Conservation (phyloP, 2,113 vertebrate genomes). For the Bos indicus region DNA sequence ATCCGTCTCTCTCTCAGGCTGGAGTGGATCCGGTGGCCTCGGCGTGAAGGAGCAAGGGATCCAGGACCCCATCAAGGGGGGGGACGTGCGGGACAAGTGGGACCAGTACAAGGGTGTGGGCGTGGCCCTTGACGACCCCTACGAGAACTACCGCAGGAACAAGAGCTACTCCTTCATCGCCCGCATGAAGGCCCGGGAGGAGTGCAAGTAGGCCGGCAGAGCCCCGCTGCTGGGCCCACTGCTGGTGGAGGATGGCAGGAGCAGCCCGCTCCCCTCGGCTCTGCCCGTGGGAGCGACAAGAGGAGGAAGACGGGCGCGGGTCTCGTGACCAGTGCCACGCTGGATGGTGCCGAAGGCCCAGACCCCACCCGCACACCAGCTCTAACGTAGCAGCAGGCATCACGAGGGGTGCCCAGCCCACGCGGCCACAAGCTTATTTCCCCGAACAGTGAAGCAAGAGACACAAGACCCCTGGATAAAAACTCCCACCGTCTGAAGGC, state of each 20-base stretch:
- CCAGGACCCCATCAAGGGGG: slow-evolving; percentile 98
- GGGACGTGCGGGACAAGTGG: slow-evolving; percentile 97
- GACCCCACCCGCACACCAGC: background rate
- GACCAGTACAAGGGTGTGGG: slow-evolving; percentile 99
- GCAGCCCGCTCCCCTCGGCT: background rate
- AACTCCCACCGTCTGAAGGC: slow-evolving; percentile 54
- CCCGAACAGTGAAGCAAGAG: slow-evolving; percentile 71
- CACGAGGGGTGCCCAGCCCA: background rate
- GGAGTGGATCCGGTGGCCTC: slow-evolving; percentile 96
- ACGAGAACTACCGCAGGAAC: slow-evolving; percentile 96
- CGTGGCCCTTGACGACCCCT: slow-evolving; percentile 95
- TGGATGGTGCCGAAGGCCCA: background rate
- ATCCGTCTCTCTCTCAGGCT: slow-evolving; percentile 82
- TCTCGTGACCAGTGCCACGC: background rate
- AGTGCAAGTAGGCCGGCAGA: slow-evolving; percentile 83
- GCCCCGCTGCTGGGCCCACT: background rate
- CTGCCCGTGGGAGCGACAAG: background rate
- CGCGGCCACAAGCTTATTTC: slow-evolving; percentile 3
- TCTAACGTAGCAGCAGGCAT: background rate
- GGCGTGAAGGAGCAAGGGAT: slow-evolving; percentile 99
- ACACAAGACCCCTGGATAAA: slow-evolving; percentile 62
- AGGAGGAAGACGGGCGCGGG: background rate
- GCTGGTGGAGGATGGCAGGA: background rate
- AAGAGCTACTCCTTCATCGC: slow-evolving; percentile 99
- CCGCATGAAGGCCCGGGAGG: slow-evolving; percentile 97